phyloP scores from a whole-genome alignment of 2,113 vertebrate species.

The Ptyas mucosa region DNA sequence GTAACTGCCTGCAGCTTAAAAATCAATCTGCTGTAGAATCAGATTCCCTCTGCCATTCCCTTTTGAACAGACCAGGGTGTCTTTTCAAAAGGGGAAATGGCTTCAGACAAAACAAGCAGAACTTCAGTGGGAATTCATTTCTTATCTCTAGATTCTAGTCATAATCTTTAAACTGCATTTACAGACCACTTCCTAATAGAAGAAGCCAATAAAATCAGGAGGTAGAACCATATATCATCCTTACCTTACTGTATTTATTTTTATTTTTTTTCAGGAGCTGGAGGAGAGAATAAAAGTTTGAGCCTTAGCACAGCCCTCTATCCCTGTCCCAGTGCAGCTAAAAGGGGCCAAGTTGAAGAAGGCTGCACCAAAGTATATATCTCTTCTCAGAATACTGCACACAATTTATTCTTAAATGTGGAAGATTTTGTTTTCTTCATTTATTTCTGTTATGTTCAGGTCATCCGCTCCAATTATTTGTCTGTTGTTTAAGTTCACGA shows the following conservation, averaged over 20 bases:
- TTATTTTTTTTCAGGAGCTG: background rate
- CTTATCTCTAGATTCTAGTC: background rate
- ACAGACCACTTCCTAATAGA: background rate
- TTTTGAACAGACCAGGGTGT: background rate
- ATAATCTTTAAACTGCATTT: background rate
- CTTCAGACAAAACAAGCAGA: background rate
- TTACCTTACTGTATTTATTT: background rate
- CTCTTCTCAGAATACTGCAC: background rate
- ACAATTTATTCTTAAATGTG: background rate
- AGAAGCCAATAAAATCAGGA: background rate
- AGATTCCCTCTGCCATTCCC: background rate
- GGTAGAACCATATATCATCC: background rate
- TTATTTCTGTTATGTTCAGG: background rate
- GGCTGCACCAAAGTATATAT: background rate
- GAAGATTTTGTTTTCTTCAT: background rate
- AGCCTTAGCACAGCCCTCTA: background rate
- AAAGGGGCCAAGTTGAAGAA: background rate
- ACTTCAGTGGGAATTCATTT: background rate
- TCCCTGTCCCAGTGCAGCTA: background rate
- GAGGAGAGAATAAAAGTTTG: background rate
- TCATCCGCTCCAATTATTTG: background rate
- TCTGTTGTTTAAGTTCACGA: background rate
- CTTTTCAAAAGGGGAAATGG: background rate
- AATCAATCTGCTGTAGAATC: background rate
- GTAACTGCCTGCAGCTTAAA: background rate